These are phyloP conservation scores for Pammene aurita DNA, from an alignment of 2,888 invertebrate genomes.

Conservation along the genomic window DNA sequence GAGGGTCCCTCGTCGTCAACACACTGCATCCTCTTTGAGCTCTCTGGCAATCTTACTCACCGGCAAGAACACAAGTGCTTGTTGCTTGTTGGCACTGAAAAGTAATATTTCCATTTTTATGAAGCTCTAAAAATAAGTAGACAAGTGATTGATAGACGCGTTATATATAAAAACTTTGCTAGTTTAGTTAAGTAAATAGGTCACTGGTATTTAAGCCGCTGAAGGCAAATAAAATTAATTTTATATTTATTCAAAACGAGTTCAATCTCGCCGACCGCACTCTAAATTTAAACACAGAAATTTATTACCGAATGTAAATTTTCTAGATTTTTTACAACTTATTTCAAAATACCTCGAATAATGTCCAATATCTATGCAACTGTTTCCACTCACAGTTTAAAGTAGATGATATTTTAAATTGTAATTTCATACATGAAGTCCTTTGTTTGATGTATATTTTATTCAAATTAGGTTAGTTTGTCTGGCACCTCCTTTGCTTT, in stretches of 20 bases:
- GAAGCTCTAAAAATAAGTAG: too few relatives aligned
- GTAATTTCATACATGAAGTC: conserved; percentile 49
- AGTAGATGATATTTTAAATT: conserved; percentile 44
- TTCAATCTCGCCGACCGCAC: neutral
- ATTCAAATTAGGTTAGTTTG: conserved; percentile 44
- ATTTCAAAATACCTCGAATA: conserved; percentile 33
- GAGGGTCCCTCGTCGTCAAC: too few relatives aligned
- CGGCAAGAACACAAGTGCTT: too few relatives aligned
- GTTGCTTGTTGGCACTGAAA: too few relatives aligned
- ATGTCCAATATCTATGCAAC: conserved; percentile 42
- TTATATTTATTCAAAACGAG: neutral
- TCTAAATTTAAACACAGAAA: neutral
- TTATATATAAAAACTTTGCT: too few relatives aligned
- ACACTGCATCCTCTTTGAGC: too few relatives aligned
- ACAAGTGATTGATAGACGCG: too few relatives aligned
- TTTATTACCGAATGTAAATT: neutral
- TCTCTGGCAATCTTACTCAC: too few relatives aligned
- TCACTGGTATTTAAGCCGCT: too few relatives aligned
- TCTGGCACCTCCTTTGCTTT: conserved; percentile 8
- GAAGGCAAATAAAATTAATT: neutral
- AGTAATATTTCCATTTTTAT: too few relatives aligned
- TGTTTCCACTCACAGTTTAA: conserved; percentile 33
- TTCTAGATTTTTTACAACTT: conserved; percentile 12
- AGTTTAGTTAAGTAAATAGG: too few relatives aligned
- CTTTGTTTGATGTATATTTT: conserved; percentile 45